Percentiles rank a stretch among this genome's conserved stretches.
phyloP scores from a whole-genome alignment of 2,113 vertebrate genomes.

The Garra rufa region DNA sequence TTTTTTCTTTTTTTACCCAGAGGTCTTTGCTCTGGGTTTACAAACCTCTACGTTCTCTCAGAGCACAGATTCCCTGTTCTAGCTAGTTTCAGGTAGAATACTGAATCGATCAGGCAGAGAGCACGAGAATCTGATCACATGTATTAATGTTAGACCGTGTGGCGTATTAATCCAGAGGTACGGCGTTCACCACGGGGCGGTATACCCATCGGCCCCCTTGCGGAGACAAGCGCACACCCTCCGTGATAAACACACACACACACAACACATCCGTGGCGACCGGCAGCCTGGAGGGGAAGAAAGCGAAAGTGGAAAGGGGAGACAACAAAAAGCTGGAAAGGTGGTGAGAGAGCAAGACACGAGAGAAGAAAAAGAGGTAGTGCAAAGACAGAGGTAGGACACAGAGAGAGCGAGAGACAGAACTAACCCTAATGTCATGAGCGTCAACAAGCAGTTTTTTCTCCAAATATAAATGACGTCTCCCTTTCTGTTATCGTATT shows the following conservation, averaged over 20 bases:
- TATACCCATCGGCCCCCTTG: constrained; percentile 66
- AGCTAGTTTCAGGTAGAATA: constrained; percentile 48
- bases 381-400: constrained; percentile 66
- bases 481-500: constrained; percentile 14
- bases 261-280: constrained; percentile 66
- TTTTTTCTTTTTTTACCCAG: constrained; percentile 35
- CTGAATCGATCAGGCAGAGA: constrained; percentile 43
- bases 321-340: constrained; percentile 59
- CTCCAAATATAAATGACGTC: constrained; percentile 31
- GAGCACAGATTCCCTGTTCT: constrained; percentile 44
- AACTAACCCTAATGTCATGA: constrained; percentile 28
- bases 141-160: constrained; percentile 59
- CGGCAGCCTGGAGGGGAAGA: constrained; percentile 72
- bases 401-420: constrained; percentile 59
- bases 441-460: constrained; percentile 1
- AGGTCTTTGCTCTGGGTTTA: constrained; percentile 44
- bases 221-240: constrained; percentile 44
- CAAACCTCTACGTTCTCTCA: constrained; percentile 24
- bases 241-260: constrained; percentile 40
- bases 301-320: constrained; percentile 71
- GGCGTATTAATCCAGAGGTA: constrained; percentile 73
- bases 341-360: constrained; percentile 47
- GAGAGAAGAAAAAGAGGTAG: constrained; percentile 24
- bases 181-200: constrained; percentile 71
- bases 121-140: constrained; percentile 30